These are phyloP conservation scores for Mirounga angustirostris DNA, from an alignment of 2,113 vertebrate species.

Conservation along the genomic window DNA sequence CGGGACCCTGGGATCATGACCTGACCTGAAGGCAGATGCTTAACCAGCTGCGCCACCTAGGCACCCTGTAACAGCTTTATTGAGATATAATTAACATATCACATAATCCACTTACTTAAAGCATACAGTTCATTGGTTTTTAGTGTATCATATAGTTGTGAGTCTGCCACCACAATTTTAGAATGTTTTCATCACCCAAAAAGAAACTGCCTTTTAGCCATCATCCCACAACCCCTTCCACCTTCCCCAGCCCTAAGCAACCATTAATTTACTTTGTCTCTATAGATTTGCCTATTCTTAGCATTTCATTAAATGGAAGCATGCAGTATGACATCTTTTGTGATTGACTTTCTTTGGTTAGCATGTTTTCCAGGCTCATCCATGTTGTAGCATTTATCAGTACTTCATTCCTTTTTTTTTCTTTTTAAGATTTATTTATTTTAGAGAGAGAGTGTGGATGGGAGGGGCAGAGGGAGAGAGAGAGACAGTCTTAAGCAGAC, in stretches of 20 bases:
- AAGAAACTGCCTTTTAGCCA: not conserved
- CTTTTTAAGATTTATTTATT: not conserved
- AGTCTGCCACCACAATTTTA: constrained; percentile 13
- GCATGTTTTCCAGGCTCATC: not conserved
- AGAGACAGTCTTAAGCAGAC: not conserved
- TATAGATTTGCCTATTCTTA: not conserved
- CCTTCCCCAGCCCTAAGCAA: not conserved
- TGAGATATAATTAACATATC: not conserved
- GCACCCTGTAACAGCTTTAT: not conserved
- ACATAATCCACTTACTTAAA: not conserved
- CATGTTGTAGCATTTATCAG: not conserved
- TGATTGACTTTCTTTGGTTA: not conserved
- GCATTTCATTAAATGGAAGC: not conserved
- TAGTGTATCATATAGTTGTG: not conserved
- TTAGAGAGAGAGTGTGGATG: not conserved
- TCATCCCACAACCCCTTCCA: not conserved
- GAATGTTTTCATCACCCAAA: not conserved
- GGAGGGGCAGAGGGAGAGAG: not conserved
- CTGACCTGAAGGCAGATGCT: not conserved
- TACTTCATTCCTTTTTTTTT: not conserved
- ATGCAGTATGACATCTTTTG: not conserved
- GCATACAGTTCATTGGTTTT: not conserved
- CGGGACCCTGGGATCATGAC: not conserved
- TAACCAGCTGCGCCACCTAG: not conserved
- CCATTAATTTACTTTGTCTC: not conserved